Percentiles rank a stretch among this genome's conserved stretches.
These are phyloP conservation scores for Scytalopus superciliaris DNA, from an alignment of 2,113 vertebrate genomes.

Conservation along the genomic window DNA sequence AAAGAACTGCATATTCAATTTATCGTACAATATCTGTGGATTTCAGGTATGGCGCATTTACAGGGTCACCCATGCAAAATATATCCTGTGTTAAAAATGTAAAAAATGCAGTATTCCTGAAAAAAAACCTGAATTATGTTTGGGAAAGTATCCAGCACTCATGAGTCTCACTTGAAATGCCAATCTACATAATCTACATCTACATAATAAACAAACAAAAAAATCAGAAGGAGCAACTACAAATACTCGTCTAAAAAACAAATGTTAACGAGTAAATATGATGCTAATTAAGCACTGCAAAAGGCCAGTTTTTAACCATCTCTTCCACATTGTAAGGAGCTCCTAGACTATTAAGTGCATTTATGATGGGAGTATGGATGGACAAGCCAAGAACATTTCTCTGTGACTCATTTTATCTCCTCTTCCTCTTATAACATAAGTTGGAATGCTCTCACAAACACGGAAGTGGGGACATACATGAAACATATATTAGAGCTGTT, in stretches of 20 bases:
- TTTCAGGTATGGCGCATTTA: neutral
- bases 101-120: neutral
- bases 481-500: neutral
- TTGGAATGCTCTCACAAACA: neutral
- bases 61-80: neutral
- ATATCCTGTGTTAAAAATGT: neutral
- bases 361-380: neutral
- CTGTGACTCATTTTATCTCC: neutral
- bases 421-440: neutral
- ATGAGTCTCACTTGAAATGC: neutral
- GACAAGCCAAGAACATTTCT: neutral
- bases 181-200: too few species aligned
- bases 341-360: neutral
- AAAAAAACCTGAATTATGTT: neutral
- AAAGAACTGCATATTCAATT: neutral
- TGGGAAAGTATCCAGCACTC: neutral
- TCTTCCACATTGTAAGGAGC: neutral
- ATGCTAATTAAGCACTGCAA: neutral
- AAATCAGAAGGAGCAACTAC: neutral
- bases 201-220: neutral
- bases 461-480: accelerated
- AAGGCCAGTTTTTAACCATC: neutral
- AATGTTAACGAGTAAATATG: neutral
- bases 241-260: neutral
- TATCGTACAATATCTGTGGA: neutral